A percentile compares a stretch with the other conserved stretches of the same genome.
Conservation (phyloP, 53 echinoderm and acorn worm genomes). For the Astropecten irregularis region DNA sequence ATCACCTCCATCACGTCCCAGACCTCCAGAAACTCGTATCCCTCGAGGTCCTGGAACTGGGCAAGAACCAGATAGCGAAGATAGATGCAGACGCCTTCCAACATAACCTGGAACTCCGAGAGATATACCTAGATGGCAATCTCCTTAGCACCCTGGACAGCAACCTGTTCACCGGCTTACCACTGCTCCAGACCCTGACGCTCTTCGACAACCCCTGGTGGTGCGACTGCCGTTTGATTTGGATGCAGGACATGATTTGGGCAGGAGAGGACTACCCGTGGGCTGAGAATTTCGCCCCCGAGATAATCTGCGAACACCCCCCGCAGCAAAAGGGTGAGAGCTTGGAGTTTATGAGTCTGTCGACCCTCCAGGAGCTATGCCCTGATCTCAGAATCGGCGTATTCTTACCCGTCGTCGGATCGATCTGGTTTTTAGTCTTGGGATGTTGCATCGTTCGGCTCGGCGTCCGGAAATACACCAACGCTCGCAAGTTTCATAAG, state of each 20-base stretch:
- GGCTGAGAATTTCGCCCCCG: neutral
- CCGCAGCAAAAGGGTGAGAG: neutral
- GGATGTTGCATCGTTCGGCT: neutral
- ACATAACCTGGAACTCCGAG: neutral
- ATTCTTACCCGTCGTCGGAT: neutral
- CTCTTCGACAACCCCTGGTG: slow-evolving; percentile 10
- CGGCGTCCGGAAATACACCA: neutral
- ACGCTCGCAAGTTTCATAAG: neutral
- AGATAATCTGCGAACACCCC: neutral
- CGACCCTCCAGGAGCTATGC: neutral
- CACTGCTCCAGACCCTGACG: neutral
- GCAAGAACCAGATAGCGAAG: neutral
- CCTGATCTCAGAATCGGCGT: neutral
- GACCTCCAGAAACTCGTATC: neutral
- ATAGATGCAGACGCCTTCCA: neutral
- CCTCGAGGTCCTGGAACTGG: slow-evolving; percentile 5
- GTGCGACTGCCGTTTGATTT: slow-evolving; percentile 24
- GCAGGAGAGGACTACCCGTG: neutral
- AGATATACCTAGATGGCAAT: neutral
- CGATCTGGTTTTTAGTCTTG: neutral
- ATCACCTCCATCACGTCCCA: neutral
- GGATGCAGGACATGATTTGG: slow-evolving; percentile 41
- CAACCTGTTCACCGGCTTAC: neutral
- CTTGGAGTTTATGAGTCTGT: neutral
- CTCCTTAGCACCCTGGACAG: neutral